Conservation (phyloP, 2,888 invertebrate genomes). For the Adelphocoris suturalis region DNA sequence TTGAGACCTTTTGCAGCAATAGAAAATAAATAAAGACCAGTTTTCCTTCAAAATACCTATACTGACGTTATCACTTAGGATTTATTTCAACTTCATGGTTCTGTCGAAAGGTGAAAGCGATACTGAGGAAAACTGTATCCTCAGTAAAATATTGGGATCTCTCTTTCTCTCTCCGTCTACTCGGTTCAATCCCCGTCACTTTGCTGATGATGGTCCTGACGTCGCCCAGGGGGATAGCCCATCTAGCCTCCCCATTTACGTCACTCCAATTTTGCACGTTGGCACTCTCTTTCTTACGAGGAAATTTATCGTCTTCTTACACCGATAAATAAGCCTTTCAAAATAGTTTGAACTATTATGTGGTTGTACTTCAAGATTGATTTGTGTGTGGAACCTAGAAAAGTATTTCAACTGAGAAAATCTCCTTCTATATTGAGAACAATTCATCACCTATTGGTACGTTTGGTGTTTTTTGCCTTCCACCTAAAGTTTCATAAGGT, state of each 20-base stretch:
- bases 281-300: not conserved
- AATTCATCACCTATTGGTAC: too few relatives aligned
- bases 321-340: not conserved
- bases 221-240: slow-evolving; percentile 22
- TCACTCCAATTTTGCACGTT: slow-evolving; percentile 21
- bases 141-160: not conserved
- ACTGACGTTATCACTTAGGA: too few relatives aligned
- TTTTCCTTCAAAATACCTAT: too few relatives aligned
- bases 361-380: too few relatives aligned
- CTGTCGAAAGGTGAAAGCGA: not conserved
- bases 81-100: not conserved
- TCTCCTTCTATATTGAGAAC: too few relatives aligned
- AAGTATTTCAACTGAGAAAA: too few relatives aligned
- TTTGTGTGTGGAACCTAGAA: too few relatives aligned
- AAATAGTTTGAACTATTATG: too few relatives aligned
- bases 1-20: too few relatives aligned
- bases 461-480: too few relatives aligned
- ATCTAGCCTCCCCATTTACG: slow-evolving; percentile 30
- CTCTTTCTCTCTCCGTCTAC: not conserved
- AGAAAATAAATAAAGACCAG: too few relatives aligned
- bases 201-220: slow-evolving; percentile 43
- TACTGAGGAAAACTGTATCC: not conserved
- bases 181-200: slow-evolving; percentile 42
- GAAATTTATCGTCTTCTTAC: not conserved
- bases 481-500: too few relatives aligned